Percentiles rank a stretch among this genome's conserved stretches.
Evolutionary conservation across 2,888 invertebrate species (phyloP).

Genomic region (Catocala fraxini): DNA sequence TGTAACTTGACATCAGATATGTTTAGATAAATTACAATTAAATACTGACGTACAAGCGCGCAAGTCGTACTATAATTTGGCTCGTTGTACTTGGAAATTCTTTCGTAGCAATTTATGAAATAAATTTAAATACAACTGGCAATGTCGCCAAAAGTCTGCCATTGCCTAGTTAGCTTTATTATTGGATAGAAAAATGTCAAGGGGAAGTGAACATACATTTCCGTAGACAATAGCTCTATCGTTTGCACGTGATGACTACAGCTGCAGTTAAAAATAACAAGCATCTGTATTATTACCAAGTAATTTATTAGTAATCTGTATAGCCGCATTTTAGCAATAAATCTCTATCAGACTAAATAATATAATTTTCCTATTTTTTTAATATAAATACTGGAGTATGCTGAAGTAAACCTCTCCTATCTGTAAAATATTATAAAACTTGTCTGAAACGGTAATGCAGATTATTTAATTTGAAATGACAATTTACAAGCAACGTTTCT

Average conservation of each 20-base stretch:
- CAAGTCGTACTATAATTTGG: conserved; percentile 9
- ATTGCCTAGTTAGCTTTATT: conserved; percentile 14
- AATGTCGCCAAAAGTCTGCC: conserved; percentile 17
- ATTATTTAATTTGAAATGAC: no score
- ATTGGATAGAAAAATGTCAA: conserved; percentile 18
- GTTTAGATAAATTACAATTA: neutral
- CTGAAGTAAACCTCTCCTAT: no score
- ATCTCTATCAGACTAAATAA: no score
- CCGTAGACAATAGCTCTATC: conserved; percentile 16
- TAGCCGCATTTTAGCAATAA: no score
- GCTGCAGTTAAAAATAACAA: conserved; percentile 3
- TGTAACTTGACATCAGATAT: neutral
- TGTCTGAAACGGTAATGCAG: no score
- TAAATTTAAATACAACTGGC: conserved; percentile 12
- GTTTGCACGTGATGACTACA: neutral
- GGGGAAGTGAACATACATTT: conserved; percentile 21
- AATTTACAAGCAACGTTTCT: no score
- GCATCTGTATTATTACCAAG: neutral
- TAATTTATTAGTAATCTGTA: no score
- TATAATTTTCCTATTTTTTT: no score
- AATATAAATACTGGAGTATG: no score
- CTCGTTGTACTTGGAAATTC: conserved; percentile 14
- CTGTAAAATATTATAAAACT: no score
- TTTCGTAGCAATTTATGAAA: conserved; percentile 6
- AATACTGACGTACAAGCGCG: neutral